phyloP scores from a whole-genome alignment of 1,140 invertebrate genomes.

The Brachionus paranguensis region DNA sequence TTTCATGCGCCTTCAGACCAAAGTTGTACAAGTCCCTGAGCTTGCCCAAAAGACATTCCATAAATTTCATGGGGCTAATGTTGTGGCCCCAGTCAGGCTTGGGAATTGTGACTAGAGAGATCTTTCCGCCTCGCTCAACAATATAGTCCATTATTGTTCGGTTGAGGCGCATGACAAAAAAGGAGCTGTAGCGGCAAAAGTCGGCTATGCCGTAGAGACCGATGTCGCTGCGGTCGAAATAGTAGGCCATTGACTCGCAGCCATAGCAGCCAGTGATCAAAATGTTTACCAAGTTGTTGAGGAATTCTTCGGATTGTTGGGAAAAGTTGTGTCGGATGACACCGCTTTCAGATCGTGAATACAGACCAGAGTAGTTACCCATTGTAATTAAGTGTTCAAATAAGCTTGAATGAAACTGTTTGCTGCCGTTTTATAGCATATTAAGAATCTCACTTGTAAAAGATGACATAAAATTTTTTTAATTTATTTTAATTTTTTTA shows the following conservation, averaged over 20 bases:
- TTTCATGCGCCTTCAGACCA: neutral
- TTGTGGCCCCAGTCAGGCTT: conserved; percentile 1
- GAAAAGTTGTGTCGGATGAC: neutral
- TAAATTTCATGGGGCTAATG: neutral
- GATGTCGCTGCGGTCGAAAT: conserved; percentile 69
- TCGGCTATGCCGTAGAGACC: conserved; percentile 55
- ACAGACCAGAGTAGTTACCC: neutral
- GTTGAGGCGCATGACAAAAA: neutral
- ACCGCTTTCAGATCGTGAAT: neutral
- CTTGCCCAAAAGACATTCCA: neutral
- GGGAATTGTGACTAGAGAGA: neutral
- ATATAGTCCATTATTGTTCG: neutral
- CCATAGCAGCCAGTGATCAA: neutral
- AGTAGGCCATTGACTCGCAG: conserved; percentile 59
- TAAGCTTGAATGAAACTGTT: neutral
- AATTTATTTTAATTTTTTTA: no score
- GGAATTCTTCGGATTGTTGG: neutral
- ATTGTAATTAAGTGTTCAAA: neutral
- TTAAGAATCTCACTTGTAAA: no score
- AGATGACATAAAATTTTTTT: no score
- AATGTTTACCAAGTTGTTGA: neutral
- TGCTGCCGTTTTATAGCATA: neutral
- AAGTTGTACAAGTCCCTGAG: neutral
- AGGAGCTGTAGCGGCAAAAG: neutral
- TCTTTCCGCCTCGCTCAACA: neutral